A percentile compares a stretch with the other conserved stretches of the same genome.
Evolutionary conservation across 1,140 invertebrate species (phyloP).

Genomic region (Conus betulinus): DNA sequence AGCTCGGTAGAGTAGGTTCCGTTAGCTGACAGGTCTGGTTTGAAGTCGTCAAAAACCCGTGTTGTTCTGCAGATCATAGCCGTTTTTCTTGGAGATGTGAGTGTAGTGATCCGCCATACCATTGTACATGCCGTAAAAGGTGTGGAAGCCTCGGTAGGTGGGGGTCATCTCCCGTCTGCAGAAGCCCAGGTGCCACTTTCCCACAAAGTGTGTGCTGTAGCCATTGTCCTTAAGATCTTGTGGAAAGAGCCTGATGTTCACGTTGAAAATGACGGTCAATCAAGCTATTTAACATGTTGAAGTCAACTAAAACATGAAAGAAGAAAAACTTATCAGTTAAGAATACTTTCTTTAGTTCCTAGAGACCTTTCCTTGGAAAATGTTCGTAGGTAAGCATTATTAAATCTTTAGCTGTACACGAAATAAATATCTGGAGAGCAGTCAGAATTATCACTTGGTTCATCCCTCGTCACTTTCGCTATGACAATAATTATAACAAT

Average conservation of each 20-base stretch:
- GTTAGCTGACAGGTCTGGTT: background rate
- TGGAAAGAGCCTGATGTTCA: conserved; percentile 58
- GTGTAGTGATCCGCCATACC: conserved; percentile 55
- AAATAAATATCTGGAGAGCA: too few relatives aligned
- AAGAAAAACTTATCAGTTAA: too few relatives aligned
- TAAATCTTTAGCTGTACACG: too few relatives aligned
- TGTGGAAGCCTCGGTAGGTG: conserved; percentile 72
- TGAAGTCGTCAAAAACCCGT: background rate
- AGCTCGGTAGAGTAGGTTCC: background rate
- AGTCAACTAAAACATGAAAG: too few relatives aligned
- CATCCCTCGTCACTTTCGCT: too few relatives aligned
- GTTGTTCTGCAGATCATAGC: conserved; percentile 54
- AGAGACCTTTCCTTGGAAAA: too few relatives aligned
- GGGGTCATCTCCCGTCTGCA: conserved; percentile 70
- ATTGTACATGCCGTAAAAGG: conserved; percentile 66
- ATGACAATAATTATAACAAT: too few relatives aligned
- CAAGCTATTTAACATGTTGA: too few relatives aligned
- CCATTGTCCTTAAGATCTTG: conserved; percentile 64
- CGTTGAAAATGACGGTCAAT: background rate
- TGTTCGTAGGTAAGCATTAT: too few relatives aligned
- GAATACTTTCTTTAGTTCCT: too few relatives aligned
- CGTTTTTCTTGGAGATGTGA: conserved; percentile 49
- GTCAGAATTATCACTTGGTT: too few relatives aligned
- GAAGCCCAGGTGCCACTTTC: conserved; percentile 76
- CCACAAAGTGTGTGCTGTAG: conserved; percentile 72